Evolutionary conservation across 1,140 invertebrate genomes (phyloP).

Genomic region (Orius laevigatus): DNA sequence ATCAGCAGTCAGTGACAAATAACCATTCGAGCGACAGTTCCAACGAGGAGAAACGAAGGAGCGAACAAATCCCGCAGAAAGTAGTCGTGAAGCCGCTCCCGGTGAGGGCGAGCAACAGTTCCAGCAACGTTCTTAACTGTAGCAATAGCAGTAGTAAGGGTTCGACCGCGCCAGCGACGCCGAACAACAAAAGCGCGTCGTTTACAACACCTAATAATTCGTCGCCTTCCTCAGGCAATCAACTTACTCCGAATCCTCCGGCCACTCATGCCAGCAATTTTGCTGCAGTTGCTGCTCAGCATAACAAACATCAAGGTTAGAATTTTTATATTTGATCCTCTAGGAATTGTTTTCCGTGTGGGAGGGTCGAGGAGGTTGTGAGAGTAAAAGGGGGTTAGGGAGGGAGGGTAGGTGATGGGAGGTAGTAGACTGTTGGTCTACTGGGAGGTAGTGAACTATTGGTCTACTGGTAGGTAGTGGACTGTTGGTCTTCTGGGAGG

Average conservation of each 20-base stretch:
- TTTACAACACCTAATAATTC: constrained; percentile 39
- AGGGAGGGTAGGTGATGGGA: no score
- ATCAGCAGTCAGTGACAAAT: constrained; percentile 38
- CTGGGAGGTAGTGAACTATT: no score
- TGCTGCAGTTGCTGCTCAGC: constrained; percentile 38
- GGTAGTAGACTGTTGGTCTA: no score
- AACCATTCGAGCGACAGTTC: constrained; percentile 55
- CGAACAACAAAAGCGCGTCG: constrained; percentile 27
- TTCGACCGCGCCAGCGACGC: not conserved
- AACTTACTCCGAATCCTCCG: constrained; percentile 10
- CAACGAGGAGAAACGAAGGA: constrained; percentile 58
- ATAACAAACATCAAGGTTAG: constrained; percentile 11
- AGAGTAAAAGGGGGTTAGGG: no score
- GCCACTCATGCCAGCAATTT: constrained; percentile 33
- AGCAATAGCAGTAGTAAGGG: constrained; percentile 26
- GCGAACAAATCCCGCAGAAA: constrained; percentile 30
- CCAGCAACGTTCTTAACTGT: constrained; percentile 35
- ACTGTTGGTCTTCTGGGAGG: no score
- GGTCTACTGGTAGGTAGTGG: no score
- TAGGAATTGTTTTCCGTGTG: no score
- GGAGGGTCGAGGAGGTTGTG: no score
- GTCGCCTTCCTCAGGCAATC: constrained; percentile 17
- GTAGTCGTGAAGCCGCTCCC: constrained; percentile 52
- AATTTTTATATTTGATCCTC: not conserved
- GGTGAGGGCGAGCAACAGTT: constrained; percentile 44